Conservation (phyloP, 2,113 vertebrate species). For the Paedocypris sp. region DNA sequence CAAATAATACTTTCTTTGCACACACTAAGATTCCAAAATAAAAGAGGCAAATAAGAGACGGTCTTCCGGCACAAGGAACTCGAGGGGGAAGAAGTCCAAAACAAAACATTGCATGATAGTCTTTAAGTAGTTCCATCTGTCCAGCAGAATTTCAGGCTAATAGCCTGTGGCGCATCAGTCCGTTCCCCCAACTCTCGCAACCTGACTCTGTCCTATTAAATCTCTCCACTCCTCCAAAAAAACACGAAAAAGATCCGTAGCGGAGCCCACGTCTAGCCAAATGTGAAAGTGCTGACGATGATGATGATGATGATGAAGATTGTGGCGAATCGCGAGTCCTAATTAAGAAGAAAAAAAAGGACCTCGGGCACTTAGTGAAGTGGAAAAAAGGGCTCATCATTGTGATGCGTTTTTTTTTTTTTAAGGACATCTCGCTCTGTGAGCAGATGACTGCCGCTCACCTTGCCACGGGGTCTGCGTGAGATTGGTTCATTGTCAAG, state of each 20-base stretch:
- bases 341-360: constrained; percentile 60
- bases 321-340: constrained; percentile 69
- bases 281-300: constrained; percentile 17
- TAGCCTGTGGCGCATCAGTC: constrained; percentile 77
- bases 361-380: constrained; percentile 74
- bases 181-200: constrained; percentile 74
- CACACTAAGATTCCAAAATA: constrained; percentile 34
- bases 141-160: constrained; percentile 88
- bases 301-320: constrained; percentile 28
- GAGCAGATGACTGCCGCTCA: constrained; percentile 92
- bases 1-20: constrained; percentile 4
- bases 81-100: constrained; percentile 45
- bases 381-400: constrained; percentile 73
- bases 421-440: constrained; percentile 66
- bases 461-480: constrained; percentile 97
- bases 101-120: constrained; percentile 95
- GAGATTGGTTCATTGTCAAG: constrained; percentile 98
- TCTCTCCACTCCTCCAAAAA: constrained; percentile 75
- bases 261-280: constrained; percentile 38
- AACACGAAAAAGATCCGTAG: constrained; percentile 43
- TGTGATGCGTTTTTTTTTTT: constrained; percentile 55
- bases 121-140: constrained; percentile 98
- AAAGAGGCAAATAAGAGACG: constrained; percentile 39
- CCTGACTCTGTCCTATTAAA: constrained; percentile 91
- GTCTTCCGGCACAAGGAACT: constrained; percentile 17